Evolutionary conservation across 1,140 invertebrate genomes (phyloP).

Genomic region (Olivierus martensii): DNA sequence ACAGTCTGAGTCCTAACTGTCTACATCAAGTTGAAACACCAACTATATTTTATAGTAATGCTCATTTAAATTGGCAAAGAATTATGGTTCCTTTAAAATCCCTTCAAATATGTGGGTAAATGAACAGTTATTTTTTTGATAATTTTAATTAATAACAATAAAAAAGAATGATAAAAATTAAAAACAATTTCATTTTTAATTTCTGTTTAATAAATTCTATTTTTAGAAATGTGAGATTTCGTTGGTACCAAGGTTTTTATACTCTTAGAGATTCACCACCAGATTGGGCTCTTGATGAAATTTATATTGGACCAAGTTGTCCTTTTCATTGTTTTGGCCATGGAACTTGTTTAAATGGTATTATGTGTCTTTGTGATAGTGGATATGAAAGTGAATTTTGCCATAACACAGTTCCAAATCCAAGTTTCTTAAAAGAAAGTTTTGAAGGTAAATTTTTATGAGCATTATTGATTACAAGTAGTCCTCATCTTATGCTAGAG

Average conservation of each 20-base stretch:
- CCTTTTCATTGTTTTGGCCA: conserved; percentile 33
- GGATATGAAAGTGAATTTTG: conserved; percentile 29
- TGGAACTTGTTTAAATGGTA: conserved; percentile 30
- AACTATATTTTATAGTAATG: conserved; percentile 32
- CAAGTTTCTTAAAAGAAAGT: conserved; percentile 27
- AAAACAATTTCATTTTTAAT: too few species aligned
- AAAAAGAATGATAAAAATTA: too few species aligned
- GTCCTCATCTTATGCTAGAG: neutral
- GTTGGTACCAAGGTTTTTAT: conserved; percentile 34
- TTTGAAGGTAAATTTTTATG: conserved; percentile 23
- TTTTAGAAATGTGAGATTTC: conserved; percentile 29
- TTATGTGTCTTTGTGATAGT: conserved; percentile 32
- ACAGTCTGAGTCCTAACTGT: conserved; percentile 5
- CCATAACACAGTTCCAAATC: conserved; percentile 18
- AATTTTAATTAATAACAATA: too few species aligned
- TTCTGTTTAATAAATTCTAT: too few species aligned
- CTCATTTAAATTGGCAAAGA: conserved; percentile 29
- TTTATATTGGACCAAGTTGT: conserved; percentile 36
- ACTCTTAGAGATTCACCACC: conserved; percentile 26
- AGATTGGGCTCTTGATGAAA: conserved; percentile 35
- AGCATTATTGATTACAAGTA: neutral
- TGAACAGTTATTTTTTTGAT: too few species aligned
- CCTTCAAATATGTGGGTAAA: conserved; percentile 32
- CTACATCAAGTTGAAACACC: conserved; percentile 18
- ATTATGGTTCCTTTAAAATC: conserved; percentile 30